phyloP scores from a whole-genome alignment of 2,888 invertebrate species.

The Protophormia terraenovae region DNA sequence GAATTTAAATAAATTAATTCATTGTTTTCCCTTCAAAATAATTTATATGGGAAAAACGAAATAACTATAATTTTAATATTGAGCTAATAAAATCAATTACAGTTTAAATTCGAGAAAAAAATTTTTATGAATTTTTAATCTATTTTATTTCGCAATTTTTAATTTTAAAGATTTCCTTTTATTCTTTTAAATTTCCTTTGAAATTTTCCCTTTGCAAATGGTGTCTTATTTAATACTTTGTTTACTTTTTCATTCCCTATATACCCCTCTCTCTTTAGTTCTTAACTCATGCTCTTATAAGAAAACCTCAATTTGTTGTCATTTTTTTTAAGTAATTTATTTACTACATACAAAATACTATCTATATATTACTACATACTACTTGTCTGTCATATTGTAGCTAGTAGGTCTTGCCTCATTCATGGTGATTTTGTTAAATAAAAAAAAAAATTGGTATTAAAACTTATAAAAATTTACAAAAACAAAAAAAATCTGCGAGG shows the following conservation, averaged over 20 bases:
- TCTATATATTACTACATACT: no score
- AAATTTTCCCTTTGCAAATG: not conserved
- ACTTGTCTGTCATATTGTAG: no score
- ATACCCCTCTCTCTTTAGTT: no score
- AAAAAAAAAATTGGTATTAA: constrained; percentile 21
- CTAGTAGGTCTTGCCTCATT: constrained; percentile 54
- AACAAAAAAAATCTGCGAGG: constrained; percentile 45
- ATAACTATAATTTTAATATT: no score
- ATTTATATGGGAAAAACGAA: no score
- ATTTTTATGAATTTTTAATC: not conserved
- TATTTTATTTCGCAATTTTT: not conserved
- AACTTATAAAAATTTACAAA: not conserved
- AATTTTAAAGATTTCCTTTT: not conserved
- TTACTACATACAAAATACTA: no score
- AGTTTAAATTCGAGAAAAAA: no score
- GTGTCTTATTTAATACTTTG: not conserved
- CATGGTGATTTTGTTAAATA: constrained; percentile 40
- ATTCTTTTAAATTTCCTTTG: not conserved
- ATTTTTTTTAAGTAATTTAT: not conserved
- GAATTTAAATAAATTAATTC: no score
- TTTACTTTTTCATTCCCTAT: not conserved
- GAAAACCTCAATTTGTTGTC: not conserved
- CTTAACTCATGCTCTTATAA: no score
- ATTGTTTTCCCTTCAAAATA: no score
- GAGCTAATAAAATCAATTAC: no score